phyloP scores from a whole-genome alignment of 2,113 vertebrate species.

The Aramus guarauna region DNA sequence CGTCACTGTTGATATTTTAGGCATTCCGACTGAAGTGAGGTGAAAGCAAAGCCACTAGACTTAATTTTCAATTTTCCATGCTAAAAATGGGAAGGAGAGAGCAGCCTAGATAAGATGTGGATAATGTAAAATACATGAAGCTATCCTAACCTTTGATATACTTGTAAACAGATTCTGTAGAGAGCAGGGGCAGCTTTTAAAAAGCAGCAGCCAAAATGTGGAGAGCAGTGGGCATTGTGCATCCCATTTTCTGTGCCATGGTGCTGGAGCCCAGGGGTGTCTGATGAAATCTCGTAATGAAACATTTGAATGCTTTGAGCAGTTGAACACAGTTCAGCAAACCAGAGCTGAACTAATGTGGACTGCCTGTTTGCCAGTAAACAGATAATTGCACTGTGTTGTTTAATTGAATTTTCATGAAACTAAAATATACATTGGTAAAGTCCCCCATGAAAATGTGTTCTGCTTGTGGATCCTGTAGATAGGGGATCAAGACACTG shows the following conservation, averaged over 20 bases:
- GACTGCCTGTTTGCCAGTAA: background rate
- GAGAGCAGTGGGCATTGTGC: background rate
- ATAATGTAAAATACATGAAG: background rate
- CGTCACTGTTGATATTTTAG: background rate
- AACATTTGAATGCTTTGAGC: constrained; percentile 25
- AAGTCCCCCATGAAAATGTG: background rate
- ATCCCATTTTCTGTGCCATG: background rate
- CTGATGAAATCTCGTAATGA: background rate
- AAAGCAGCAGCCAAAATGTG: background rate
- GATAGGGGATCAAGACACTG: background rate
- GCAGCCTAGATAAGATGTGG: background rate
- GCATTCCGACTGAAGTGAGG: background rate
- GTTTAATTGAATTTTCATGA: constrained; percentile 32
- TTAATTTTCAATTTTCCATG: background rate
- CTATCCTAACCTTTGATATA: background rate
- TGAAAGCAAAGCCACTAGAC: background rate
- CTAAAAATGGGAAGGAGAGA: background rate
- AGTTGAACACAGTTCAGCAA: constrained; percentile 13
- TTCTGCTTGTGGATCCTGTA: background rate
- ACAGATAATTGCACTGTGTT: background rate
- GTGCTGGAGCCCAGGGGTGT: background rate
- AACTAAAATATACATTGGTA: background rate
- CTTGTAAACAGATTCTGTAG: background rate
- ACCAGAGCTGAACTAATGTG: constrained; percentile 13
- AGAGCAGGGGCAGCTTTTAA: background rate